Percentiles rank a stretch among this genome's conserved stretches.
Evolutionary conservation across 2,113 vertebrate genomes (phyloP).

Genomic region (Thalassoma bifasciatum): DNA sequence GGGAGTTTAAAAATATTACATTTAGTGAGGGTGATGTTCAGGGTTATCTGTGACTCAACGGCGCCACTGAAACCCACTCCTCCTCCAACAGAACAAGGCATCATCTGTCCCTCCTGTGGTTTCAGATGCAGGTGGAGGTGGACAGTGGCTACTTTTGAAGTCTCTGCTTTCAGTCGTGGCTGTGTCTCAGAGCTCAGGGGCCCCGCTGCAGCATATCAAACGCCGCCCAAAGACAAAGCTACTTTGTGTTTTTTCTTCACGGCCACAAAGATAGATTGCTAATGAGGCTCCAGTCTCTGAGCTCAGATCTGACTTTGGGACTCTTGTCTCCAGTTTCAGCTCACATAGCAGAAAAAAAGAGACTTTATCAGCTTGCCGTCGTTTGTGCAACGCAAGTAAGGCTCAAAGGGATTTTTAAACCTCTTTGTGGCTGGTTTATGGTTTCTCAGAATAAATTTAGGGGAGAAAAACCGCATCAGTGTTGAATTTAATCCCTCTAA

Average conservation of each 20-base stretch:
- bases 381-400: conserved; percentile 27
- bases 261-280: conserved; percentile 58
- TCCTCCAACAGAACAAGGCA: conserved; percentile 40
- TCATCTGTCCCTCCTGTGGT: conserved; percentile 40
- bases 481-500: conserved; percentile 12
- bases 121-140: conserved; percentile 61
- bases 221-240: conserved; percentile 65
- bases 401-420: conserved; percentile 36
- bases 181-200: conserved; percentile 48
- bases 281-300: conserved; percentile 61
- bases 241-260: conserved; percentile 57
- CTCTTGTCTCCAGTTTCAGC: conserved; percentile 57
- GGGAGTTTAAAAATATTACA: not conserved
- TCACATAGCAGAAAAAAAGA: conserved; percentile 28
- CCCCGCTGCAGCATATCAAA: conserved; percentile 64
- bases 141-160: conserved; percentile 65
- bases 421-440: conserved; percentile 15
- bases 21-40: not conserved
- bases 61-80: conserved; percentile 3
- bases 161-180: conserved; percentile 63
- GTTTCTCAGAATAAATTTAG: conserved; percentile 33
- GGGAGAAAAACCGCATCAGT: not conserved
- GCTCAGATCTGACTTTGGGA: conserved; percentile 60
- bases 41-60: conserved; percentile 14
- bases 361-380: conserved; percentile 45